Percentiles rank a stretch among this genome's conserved stretches.
phyloP scores from a whole-genome alignment of 2,888 invertebrate genomes.

The Agrochola litura region DNA sequence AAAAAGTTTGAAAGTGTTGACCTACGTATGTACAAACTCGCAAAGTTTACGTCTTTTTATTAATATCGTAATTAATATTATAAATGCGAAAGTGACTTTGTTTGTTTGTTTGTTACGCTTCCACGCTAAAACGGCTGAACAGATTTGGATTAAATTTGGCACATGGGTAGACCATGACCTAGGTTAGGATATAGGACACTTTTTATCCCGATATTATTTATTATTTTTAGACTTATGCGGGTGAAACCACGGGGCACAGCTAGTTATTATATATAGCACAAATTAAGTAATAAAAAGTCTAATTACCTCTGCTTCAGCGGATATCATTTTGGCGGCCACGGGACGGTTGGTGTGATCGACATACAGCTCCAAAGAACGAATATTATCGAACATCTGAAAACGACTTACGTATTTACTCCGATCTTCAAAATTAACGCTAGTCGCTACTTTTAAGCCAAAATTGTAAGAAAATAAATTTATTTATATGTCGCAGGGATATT shows the following conservation, averaged over 20 bases:
- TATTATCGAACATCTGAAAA: constrained; percentile 97
- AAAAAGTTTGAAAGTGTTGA: no score
- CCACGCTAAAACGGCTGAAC: no score
- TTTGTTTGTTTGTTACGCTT: no score
- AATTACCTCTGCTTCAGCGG: constrained; percentile 94
- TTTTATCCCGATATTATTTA: no score
- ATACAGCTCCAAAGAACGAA: constrained; percentile 93
- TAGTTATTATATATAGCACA: no score
- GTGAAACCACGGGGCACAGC: no score
- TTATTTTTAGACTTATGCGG: no score
- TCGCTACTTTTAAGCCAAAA: background rate
- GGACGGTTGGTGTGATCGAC: constrained; percentile 92
- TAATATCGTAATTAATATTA: background rate
- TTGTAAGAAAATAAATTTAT: background rate
- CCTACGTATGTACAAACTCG: background rate
- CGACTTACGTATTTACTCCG: background rate
- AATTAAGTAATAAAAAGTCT: background rate
- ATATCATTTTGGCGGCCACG: constrained; percentile 95
- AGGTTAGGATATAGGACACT: no score
- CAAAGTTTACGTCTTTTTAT: background rate
- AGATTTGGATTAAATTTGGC: no score
- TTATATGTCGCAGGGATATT: no score
- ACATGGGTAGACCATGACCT: no score
- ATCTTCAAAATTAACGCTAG: background rate
- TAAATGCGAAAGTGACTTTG: no score